Evolutionary conservation across 1,140 invertebrate species (phyloP).

Genomic region (Scylla paramamosain): DNA sequence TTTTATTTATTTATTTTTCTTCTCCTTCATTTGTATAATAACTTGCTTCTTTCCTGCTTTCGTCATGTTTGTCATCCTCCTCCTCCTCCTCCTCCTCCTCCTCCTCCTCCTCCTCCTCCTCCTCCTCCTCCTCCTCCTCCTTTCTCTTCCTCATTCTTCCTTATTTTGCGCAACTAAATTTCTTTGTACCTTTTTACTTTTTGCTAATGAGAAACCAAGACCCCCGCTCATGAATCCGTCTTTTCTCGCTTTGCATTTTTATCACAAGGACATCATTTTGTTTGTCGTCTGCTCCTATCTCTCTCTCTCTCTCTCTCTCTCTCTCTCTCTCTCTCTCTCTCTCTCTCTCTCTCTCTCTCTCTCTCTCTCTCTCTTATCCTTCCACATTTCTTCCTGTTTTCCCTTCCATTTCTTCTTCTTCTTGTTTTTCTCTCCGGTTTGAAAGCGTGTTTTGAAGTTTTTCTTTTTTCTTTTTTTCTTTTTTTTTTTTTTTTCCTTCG

Average conservation of each 20-base stretch:
- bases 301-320: too few species aligned
- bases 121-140: neutral
- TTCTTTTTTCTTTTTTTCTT: too few species aligned
- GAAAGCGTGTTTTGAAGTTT: too few species aligned
- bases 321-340: too few species aligned
- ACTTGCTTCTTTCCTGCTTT: neutral
- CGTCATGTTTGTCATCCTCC: neutral
- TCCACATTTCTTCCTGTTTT: neutral
- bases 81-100: constrained; percentile 17
- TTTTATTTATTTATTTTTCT: neutral
- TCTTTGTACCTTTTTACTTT: neutral
- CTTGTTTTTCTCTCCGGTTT: neutral
- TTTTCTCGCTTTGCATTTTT: too few species aligned
- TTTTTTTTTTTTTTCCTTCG: too few species aligned
- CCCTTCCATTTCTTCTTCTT: neutral
- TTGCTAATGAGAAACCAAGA: neutral
- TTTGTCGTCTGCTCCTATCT: too few species aligned
- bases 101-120: neutral
- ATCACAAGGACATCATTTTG: too few species aligned
- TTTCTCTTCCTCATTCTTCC: too few species aligned
- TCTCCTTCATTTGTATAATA: neutral
- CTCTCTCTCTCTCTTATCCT: too few species aligned
- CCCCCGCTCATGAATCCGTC: neutral
- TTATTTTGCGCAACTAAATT: neutral
- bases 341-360: too few species aligned